Evolutionary conservation across 1,140 invertebrate genomes (phyloP), one percentile per base, ranked within the genome.

Genomic region (Hylaeus volcanicus): DNA sequence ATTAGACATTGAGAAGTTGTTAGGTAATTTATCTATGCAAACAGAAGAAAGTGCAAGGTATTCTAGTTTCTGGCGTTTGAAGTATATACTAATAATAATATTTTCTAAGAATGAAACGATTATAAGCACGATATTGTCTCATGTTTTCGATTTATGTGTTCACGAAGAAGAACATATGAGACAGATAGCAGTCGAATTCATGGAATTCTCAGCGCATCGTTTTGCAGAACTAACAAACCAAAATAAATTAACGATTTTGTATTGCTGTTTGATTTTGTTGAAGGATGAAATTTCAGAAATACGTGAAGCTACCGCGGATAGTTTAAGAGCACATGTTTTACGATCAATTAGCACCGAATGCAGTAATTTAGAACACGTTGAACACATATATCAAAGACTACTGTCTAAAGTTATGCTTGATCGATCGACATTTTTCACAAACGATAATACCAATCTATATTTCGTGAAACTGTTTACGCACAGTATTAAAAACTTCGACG

Each of bases 211-310:
- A 3, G 39, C 85, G 4, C 37, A 55, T 55, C 74, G 82, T 58
- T 87, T 87, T 39, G 2, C 12, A 14, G n/a, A 73, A 2, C 53
- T 88, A n/a, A 58, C 56, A 12, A 11, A 60, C 3, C 37, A 26
- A 37, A 77, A 74, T 45, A 79, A 73, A 55, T 66, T 84, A 56
- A 77, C 1, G 1, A 11, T 81, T n/a, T 68, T 83, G n/a, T 71
- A 82, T 48, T 82, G 83, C 9, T 84, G 82, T 60, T 79, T 90
- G 41, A 72, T 88, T 69, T 51, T 90, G 6, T 5, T 89, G 15
- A 89, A 88, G 63, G 88, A 90, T 39, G 89, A 90, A 26, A 69
- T 84, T 12, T 3, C 5, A 5, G 84, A 82, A 8, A 84, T 90
- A 70, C 69, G 81, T n/a, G 58, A 87, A 61, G 37, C 55, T 12